A percentile compares a stretch with the other conserved stretches of the same genome.
phyloP scores from a whole-genome alignment of 2,113 vertebrate genomes.

The Donacobius atricapilla region DNA sequence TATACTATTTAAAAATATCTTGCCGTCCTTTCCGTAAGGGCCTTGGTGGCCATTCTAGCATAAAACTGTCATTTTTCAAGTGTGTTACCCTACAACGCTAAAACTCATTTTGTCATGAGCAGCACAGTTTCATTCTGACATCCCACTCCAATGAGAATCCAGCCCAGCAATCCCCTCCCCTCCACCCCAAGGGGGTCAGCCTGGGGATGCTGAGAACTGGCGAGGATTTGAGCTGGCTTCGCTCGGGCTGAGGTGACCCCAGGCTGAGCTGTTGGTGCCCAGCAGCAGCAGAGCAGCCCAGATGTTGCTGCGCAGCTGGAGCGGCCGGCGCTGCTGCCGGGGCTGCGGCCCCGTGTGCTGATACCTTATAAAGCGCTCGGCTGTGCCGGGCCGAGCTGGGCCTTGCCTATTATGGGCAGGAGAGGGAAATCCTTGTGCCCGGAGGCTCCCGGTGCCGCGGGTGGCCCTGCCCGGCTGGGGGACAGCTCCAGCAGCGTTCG shows the following conservation, averaged over 20 bases:
- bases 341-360: not conserved
- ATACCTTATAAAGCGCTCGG: constrained; percentile 65
- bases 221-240: not conserved
- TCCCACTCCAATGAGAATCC: not conserved
- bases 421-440: constrained; percentile 60
- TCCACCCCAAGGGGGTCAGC: not conserved
- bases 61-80: not conserved
- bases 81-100: not conserved
- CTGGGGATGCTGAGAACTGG: not conserved
- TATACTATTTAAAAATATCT: not conserved
- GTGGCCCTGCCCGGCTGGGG: not conserved
- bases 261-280: fast-evolving
- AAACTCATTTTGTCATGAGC: not conserved
- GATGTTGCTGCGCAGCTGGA: not conserved
- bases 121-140: not conserved
- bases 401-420: constrained; percentile 77
- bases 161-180: not conserved
- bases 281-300: not conserved
- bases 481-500: not conserved
- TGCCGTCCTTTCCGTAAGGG: not conserved
- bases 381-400: not conserved
- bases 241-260: not conserved
- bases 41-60: not conserved
- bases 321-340: not conserved
- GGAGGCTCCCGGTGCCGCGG: not conserved